Base-by-base conservation (phyloP, 2,888 invertebrate species). In the Quadriops clusia region DNA sequence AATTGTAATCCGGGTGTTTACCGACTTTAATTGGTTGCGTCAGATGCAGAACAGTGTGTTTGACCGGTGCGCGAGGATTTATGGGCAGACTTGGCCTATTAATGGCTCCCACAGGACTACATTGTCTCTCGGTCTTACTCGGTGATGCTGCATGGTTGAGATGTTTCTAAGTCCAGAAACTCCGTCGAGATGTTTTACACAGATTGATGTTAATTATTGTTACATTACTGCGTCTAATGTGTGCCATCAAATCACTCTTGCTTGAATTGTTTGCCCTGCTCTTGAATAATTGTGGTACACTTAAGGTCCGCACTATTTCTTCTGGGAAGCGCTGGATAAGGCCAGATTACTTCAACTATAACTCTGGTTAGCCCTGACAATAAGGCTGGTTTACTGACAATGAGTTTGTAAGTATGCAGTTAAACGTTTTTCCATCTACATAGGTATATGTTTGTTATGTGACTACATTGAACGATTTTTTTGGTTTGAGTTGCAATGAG, bases 81-180 rank as follows among this genome's bases (percentile, higher is more conserved):
- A 53, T 52, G 44, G 44, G 36, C 44, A 38, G 40, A 40, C 40
- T 39, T 42, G 35, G 38, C 41, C 45, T 41, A 43, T 38, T 45
- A 50, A 51, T 51, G 44, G 48, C 45, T 51, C 50, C 51, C 51
- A 46, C 45, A 47, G 51, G 50, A 53, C 45, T 40, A 49, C 41
- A 44, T 44, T 43, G 43, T 44, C 34, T 39, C 37, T 33, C 31
- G 29, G 26, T 27, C 28, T 17, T 28, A 28, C 24, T 31, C 26
- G 33, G 9, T 14, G 14, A 30, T 28, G 30, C 23, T 21, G 36
- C 16, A 42, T 40, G 33, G 34, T 33, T 34, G 31, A 36, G 24
- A 40, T 42, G 33, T 39, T 41, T 37, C 25, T 32, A 17, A 35
- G 31, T 32, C 32, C 22, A 17, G 15, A 28, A 37, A 39, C 33